These are phyloP conservation scores for Hymenochirus boettgeri DNA, from an alignment of 2,113 vertebrate genomes.

Conservation along the genomic window DNA sequence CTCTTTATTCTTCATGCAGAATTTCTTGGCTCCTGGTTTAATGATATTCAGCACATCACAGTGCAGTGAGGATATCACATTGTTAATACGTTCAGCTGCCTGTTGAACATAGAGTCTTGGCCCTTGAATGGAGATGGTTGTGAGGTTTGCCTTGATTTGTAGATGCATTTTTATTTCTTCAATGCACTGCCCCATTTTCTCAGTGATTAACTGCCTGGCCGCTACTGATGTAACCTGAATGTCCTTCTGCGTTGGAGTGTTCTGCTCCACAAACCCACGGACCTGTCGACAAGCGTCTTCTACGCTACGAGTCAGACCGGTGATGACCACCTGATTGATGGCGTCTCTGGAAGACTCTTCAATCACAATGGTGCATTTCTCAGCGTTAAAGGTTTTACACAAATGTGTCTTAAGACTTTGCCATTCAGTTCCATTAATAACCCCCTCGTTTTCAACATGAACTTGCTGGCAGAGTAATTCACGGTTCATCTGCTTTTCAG, in stretches of 20 bases:
- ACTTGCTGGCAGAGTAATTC: conserved; percentile 54
- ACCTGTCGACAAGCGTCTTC: conserved; percentile 48
- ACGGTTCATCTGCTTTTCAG: conserved; percentile 59
- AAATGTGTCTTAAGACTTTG: conserved; percentile 47
- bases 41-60: conserved; percentile 48
- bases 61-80: conserved; percentile 49
- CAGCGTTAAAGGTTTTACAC: conserved; percentile 42
- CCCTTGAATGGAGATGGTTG: conserved; percentile 63
- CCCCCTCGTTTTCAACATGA: conserved; percentile 52
- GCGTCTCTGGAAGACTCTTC: conserved; percentile 16
- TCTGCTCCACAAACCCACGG: conserved; percentile 59
- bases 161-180: conserved; percentile 51
- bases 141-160: conserved; percentile 47
- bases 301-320: conserved; percentile 60
- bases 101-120: conserved; percentile 54
- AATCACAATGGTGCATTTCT: conserved; percentile 46
- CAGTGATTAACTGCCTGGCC: conserved; percentile 59
- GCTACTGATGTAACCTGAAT: conserved; percentile 44
- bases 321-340: conserved; percentile 55
- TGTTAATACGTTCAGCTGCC: conserved; percentile 35
- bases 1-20: conserved; percentile 58
- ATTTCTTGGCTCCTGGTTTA: conserved; percentile 64
- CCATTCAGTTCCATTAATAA: conserved; percentile 61
- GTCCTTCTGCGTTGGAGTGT: conserved; percentile 52
- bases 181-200: conserved; percentile 34